phyloP scores from a whole-genome alignment of 2,888 invertebrate genomes.

The Oligia strigilis region DNA sequence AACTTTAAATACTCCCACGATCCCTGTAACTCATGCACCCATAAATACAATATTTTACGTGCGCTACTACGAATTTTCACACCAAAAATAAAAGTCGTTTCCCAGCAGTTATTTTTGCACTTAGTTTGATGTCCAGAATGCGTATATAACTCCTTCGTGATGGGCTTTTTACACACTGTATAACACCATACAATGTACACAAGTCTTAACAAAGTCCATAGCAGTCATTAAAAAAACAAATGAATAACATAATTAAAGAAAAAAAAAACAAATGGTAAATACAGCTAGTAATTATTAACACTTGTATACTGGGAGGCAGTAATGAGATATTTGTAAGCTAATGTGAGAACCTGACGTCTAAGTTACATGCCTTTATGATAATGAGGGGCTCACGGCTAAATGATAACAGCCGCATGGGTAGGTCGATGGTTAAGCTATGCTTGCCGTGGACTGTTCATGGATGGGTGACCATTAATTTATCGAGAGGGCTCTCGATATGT shows the following conservation, averaged over 20 bases:
- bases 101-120: background rate
- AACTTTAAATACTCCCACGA: background rate
- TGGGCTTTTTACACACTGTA: background rate
- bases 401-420: background rate
- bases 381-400: background rate
- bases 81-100: background rate
- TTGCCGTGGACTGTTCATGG: background rate
- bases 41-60: background rate
- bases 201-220: slow-evolving; percentile 1
- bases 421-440: background rate
- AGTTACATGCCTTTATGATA: slow-evolving; percentile 20
- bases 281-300: slow-evolving; percentile 61
- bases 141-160: no score
- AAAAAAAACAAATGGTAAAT: slow-evolving; percentile 45
- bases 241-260: slow-evolving; percentile 35
- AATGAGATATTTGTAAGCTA: slow-evolving; percentile 71
- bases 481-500: no score
- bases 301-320: slow-evolving; percentile 55
- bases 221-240: slow-evolving; percentile 33
- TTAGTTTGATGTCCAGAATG: background rate
- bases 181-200: background rate
- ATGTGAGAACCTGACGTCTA: slow-evolving; percentile 63
- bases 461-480: background rate
- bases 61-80: no score
- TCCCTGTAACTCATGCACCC: background rate